A percentile compares a stretch with the other conserved stretches of the same genome.
These are phyloP conservation scores for Drosophila repletoides DNA, from an alignment of 1,140 invertebrate genomes.

Conservation along the genomic window DNA sequence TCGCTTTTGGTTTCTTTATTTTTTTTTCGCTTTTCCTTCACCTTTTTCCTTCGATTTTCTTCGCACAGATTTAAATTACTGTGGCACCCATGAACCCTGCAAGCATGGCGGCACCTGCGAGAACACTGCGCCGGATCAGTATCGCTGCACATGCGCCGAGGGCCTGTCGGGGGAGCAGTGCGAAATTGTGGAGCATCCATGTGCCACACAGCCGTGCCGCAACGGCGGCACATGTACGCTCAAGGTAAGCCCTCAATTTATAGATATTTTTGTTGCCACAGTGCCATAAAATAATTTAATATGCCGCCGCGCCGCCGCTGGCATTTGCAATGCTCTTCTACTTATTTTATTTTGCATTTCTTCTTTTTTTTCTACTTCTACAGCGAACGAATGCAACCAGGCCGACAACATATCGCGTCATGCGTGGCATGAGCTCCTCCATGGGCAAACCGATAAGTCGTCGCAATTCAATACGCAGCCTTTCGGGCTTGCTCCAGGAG, in stretches of 20 bases:
- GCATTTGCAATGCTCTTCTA: constrained; percentile 17
- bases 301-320: constrained; percentile 37
- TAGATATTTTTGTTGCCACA: constrained; percentile 39
- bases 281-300: constrained; percentile 73
- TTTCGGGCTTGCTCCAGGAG: constrained; percentile 48
- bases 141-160: constrained; percentile 94
- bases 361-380: not conserved
- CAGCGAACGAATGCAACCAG: constrained; percentile 65
- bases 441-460: constrained; percentile 82
- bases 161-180: constrained; percentile 96
- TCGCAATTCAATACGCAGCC: constrained; percentile 68
- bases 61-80: constrained; percentile 95
- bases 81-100: constrained; percentile 98
- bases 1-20: constrained; percentile 37
- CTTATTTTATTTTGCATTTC: not conserved
- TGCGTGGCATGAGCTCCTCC: constrained; percentile 82
- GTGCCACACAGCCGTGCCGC: constrained; percentile 92
- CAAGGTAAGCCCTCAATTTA: constrained; percentile 73
- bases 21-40: constrained; percentile 6
- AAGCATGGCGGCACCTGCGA: constrained; percentile 97
- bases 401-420: constrained; percentile 64
- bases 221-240: constrained; percentile 91
- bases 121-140: constrained; percentile 96
- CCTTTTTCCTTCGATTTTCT: no score
- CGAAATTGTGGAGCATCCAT: constrained; percentile 95